Evolutionary conservation across 2,797 vertebrate genomes (phyloP).

Genomic region (Eidolon dupreanum): DNA sequence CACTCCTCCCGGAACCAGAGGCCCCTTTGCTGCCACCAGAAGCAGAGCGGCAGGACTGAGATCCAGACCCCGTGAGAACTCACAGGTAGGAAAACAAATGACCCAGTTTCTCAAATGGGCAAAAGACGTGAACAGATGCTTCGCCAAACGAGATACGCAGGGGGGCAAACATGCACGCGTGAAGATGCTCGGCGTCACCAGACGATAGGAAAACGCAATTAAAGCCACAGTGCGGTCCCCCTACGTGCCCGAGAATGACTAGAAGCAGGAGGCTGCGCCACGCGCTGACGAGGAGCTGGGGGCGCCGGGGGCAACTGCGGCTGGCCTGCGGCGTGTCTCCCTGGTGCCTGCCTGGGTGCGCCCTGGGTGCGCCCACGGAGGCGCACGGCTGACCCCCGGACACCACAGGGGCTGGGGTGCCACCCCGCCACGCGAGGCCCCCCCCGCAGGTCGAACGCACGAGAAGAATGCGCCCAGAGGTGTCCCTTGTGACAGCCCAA

Average conservation of each 20-base stretch:
- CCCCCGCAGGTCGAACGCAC: too few relatives aligned
- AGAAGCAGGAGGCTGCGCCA: neutral
- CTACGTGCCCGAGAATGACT: neutral
- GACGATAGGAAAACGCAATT: neutral
- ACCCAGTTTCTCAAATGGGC: neutral
- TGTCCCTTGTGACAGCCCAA: neutral
- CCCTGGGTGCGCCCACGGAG: too few relatives aligned
- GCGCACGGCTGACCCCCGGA: too few relatives aligned
- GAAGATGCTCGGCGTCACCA: too few relatives aligned
- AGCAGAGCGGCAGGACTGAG: neutral
- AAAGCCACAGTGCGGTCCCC: neutral
- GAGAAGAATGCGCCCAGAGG: accelerated
- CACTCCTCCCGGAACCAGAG: neutral
- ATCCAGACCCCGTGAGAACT: neutral
- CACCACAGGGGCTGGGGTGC: too few relatives aligned
- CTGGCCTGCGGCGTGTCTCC: too few relatives aligned
- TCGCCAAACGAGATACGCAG: neutral
- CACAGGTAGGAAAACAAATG: neutral
- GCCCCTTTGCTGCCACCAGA: neutral
- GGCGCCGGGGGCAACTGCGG: accelerated
- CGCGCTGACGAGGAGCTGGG: neutral
- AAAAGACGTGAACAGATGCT: neutral
- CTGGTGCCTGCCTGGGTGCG: too few relatives aligned
- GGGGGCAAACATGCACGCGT: neutral
- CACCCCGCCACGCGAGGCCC: too few relatives aligned